Evolutionary conservation across 2,888 invertebrate species (phyloP).

Genomic region (Drosophila vallismaia): DNA sequence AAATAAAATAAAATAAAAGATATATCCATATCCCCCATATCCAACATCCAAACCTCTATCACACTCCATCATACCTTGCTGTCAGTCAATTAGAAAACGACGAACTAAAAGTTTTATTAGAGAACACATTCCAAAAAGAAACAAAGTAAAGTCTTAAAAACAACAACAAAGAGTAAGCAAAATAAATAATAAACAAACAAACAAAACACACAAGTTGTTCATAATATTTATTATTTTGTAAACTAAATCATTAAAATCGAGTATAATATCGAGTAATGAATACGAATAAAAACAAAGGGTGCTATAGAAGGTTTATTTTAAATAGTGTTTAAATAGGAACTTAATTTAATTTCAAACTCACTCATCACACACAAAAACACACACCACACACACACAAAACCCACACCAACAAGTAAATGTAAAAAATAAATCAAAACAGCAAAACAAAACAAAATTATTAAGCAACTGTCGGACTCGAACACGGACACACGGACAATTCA

Average conservation of each 20-base stretch:
- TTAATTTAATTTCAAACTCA: constrained; percentile 71
- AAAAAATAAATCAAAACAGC: constrained; percentile 39
- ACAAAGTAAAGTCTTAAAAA: constrained; percentile 78
- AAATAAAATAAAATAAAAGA: constrained; percentile 18
- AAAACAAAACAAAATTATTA: constrained; percentile 62
- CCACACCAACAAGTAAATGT: constrained; percentile 47
- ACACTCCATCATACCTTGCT: constrained; percentile 19
- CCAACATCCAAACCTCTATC: constrained; percentile 1
- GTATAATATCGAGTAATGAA: constrained; percentile 55
- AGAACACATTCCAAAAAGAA: constrained; percentile 79
- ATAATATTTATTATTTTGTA: constrained; percentile 49
- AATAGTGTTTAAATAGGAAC: constrained; percentile 70
- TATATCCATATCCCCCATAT: constrained; percentile 14
- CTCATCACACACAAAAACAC: constrained; percentile 38
- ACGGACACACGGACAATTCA: constrained; percentile 22
- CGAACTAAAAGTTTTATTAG: constrained; percentile 62
- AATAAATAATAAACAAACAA: constrained; percentile 26
- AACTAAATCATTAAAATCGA: constrained; percentile 48
- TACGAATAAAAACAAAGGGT: constrained; percentile 81
- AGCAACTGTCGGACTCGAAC: constrained; percentile 38
- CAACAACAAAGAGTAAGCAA: constrained; percentile 54
- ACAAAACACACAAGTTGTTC: constrained; percentile 44
- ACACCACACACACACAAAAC: constrained; percentile 20
- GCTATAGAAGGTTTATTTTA: constrained; percentile 80
- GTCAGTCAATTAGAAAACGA: constrained; percentile 36